Conservation (phyloP, 2,888 invertebrate species). For the Rhagonycha lutea region DNA sequence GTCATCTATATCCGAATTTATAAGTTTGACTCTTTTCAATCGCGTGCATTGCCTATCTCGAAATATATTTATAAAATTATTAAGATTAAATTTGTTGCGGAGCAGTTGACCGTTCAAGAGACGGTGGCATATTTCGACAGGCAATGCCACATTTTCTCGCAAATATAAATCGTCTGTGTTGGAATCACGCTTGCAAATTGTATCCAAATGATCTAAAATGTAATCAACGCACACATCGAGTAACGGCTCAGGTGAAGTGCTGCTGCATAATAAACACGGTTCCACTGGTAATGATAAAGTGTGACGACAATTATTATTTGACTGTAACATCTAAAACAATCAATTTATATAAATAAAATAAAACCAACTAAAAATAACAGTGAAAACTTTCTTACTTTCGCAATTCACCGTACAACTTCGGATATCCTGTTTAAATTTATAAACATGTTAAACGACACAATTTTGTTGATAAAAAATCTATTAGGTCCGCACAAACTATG, state of each 20-base stretch:
- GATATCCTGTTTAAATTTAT: background rate
- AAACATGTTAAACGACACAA: background rate
- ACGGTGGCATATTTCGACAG: constrained; percentile 74
- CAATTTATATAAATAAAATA: constrained; percentile 10
- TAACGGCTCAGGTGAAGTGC: constrained; percentile 62
- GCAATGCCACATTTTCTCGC: constrained; percentile 66
- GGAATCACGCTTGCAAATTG: constrained; percentile 61
- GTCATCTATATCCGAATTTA: constrained; percentile 74
- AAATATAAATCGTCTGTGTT: constrained; percentile 57
- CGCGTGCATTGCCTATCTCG: constrained; percentile 68
- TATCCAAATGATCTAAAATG: constrained; percentile 66
- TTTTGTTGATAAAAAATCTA: background rate
- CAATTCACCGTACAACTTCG: background rate
- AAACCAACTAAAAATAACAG: constrained; percentile 22
- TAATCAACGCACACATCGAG: constrained; percentile 67
- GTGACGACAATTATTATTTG: constrained; percentile 47
- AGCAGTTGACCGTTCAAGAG: constrained; percentile 64
- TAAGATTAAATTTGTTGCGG: constrained; percentile 57
- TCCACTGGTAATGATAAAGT: constrained; percentile 50
- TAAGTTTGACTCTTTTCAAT: constrained; percentile 69
- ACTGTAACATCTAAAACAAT: constrained; percentile 47
- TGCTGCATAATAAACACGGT: constrained; percentile 53
- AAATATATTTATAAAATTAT: constrained; percentile 73
- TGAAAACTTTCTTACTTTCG: constrained; percentile 10
- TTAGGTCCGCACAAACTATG: constrained; percentile 11